These are phyloP conservation scores for Drosophila sordidapex DNA, from an alignment of 2,888 invertebrate species.

Conservation along the genomic window DNA sequence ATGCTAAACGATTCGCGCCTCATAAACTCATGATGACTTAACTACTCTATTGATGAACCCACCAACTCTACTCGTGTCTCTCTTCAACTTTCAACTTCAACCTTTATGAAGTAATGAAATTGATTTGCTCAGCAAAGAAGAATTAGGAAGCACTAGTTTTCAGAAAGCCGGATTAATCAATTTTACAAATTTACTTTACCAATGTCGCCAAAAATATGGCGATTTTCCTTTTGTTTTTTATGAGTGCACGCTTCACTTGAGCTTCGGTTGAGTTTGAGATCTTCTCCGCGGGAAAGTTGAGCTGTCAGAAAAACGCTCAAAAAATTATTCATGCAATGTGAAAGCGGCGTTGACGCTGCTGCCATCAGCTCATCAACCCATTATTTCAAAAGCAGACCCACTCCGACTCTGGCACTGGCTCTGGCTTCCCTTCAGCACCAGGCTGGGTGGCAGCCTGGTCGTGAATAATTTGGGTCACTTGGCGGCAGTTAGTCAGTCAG, in stretches of 20 bases:
- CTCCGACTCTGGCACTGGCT: background rate
- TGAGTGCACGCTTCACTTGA: background rate
- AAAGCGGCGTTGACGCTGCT: slow-evolving; percentile 48
- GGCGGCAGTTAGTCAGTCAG: slow-evolving; percentile 80
- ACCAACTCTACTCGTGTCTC: background rate
- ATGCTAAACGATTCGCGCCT: slow-evolving; percentile 54
- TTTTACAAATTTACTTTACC: background rate
- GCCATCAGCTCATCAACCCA: slow-evolving; percentile 43
- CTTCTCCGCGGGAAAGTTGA: background rate
- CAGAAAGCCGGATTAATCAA: background rate
- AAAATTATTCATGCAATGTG: slow-evolving; percentile 75
- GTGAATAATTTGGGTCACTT: slow-evolving; percentile 81
- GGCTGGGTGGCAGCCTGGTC: slow-evolving; percentile 26
- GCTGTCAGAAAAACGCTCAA: slow-evolving; percentile 68
- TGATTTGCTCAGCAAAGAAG: too few relatives aligned
- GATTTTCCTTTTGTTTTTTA: slow-evolving; percentile 1
- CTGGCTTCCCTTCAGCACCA: background rate
- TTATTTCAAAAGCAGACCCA: slow-evolving; percentile 18
- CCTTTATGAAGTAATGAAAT: too few relatives aligned
- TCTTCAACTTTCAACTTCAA: background rate
- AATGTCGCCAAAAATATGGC: background rate
- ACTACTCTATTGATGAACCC: slow-evolving; percentile 49
- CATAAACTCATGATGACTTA: slow-evolving; percentile 30
- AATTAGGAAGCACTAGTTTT: background rate
- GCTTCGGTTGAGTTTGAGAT: background rate